Evolutionary conservation across 2,797 vertebrate species (phyloP), one percentile per base, ranked within the genome.

Genomic region (Premnoplex brunnescens): DNA sequence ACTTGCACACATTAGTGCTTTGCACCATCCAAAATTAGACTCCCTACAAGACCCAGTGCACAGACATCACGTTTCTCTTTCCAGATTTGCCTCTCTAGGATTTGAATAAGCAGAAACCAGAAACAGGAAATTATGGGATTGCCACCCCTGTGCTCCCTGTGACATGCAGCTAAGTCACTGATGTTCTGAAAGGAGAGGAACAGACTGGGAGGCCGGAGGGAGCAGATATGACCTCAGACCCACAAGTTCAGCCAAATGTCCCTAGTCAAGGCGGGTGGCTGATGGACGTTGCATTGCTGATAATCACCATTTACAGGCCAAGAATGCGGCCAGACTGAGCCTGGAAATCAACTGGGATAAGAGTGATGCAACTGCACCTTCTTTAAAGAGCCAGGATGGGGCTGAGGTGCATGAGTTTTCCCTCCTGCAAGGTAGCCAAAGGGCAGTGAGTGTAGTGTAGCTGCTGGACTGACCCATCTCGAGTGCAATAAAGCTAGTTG

Each of bases 41-140:
- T 20, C 13, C 8, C 43, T 51, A 15, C 1, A 6, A 67, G 27
- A 78, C 12, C 44, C 0, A 0, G 10, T 13, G 14, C 0, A 2
- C 39, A n/a, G 51, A 59, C 52, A 55, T 28, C 5, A 0, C 9
- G 11, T 67, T 62, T 72, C 36, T 75, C 37, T 46, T 48, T 71
- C 44, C 14, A 37, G 64, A 34, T 52, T 48, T 36, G 24, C 44
- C 48, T 63, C 32, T 56, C 54, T 5, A 14, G 36, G 22, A 68
- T 69, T 84, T 37, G 44, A 60, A 48, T 14, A 21, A 75, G 51
- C 43, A 87, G 54, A 75, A 91, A 26, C 13, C 66, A 85, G 85
- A 63, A 55, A 30, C n/a, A 67, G 39, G 48, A 85, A 64, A 58
- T 28, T 7, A 19, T 2, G 34, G 82, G n/a, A 49, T 28, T 27